phyloP scores from a whole-genome alignment of 2,888 invertebrate species.

The Brenthis ino region DNA sequence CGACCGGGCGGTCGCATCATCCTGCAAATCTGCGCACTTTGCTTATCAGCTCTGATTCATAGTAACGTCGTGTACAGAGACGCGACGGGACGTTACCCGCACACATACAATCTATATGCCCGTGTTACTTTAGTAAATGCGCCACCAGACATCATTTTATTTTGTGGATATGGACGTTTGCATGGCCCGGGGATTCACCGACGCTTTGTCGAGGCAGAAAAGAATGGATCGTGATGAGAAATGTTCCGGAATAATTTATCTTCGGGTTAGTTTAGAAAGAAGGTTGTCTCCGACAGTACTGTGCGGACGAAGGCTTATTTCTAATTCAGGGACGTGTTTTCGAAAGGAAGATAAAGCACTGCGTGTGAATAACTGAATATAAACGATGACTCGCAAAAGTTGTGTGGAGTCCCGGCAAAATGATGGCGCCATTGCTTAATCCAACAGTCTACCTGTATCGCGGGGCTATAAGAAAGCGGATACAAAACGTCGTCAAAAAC shows the following conservation, averaged over 20 bases:
- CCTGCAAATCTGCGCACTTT: conserved; percentile 71
- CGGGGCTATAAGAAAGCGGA: conserved; percentile 53
- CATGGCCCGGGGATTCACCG: conserved; percentile 69
- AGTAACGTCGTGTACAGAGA: conserved; percentile 55
- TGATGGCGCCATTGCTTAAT: conserved; percentile 45
- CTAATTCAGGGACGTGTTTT: conserved; percentile 69
- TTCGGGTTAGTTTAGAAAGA: conserved; percentile 69
- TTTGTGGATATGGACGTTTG: conserved; percentile 68
- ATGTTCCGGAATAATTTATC: conserved; percentile 77
- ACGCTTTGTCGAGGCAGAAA: conserved; percentile 70
- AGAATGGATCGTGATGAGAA: conserved; percentile 74
- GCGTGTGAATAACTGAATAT: conserved; percentile 69
- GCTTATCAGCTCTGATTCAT: conserved; percentile 80
- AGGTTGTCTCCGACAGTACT: conserved; percentile 62
- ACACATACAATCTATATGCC: conserved; percentile 53
- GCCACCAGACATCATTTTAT: conserved; percentile 66
- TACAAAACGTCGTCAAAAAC: conserved; percentile 55
- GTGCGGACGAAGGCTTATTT: conserved; percentile 66
- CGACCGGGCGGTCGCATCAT: conserved; percentile 59
- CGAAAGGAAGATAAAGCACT: conserved; percentile 61
- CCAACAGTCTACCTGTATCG: conserved; percentile 49
- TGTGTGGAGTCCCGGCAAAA: conserved; percentile 48
- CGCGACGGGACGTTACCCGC: conserved; percentile 45
- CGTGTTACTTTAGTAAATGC: conserved; percentile 62
- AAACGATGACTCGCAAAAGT: conserved; percentile 60